Evolutionary conservation across 2,888 invertebrate genomes (phyloP).

Genomic region (Rhodophaea formosa): DNA sequence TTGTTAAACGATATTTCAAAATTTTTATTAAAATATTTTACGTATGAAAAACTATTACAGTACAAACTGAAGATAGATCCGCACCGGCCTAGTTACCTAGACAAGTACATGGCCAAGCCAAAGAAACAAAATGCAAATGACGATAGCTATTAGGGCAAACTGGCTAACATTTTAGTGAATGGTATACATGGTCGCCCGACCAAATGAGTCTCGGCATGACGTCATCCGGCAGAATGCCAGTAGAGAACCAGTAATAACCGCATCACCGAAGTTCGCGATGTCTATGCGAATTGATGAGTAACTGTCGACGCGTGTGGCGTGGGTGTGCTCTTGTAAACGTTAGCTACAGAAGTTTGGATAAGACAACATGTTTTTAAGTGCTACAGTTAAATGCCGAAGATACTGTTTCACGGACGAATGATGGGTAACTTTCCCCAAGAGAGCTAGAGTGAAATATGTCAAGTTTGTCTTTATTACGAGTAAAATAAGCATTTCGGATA

Average conservation of each 20-base stretch:
- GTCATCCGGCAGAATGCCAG: constrained; percentile 39
- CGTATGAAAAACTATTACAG: no score
- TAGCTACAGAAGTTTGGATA: not conserved
- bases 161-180: not conserved
- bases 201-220: constrained; percentile 27
- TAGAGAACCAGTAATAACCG: constrained; percentile 31
- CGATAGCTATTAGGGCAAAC: not conserved
- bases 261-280: constrained; percentile 25
- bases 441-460: no score
- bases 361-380: no score
- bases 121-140: not conserved
- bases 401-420: no score
- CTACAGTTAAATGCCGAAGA: no score
- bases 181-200: constrained; percentile 1
- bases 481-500: no score
- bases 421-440: no score
- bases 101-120: not conserved
- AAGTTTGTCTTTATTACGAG: no score
- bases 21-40: no score
- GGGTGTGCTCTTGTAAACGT: not conserved
- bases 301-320: constrained; percentile 13
- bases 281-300: constrained; percentile 20
- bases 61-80: no score
- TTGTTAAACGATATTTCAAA: no score
- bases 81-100: not conserved